phyloP scores from a whole-genome alignment of 2,797 vertebrate genomes.

The Lacerta agilis region DNA sequence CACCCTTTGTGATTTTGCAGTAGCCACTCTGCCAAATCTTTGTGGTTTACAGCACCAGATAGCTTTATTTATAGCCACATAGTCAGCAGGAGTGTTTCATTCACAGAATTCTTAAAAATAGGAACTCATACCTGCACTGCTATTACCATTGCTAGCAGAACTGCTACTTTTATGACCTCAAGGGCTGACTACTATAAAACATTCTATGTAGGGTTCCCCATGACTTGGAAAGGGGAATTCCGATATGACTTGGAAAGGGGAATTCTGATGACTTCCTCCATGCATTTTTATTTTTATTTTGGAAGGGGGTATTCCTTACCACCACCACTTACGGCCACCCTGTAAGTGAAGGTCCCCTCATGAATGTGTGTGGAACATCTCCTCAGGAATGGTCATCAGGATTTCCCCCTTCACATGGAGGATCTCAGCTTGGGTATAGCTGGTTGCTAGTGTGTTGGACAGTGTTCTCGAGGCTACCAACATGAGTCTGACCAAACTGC shows the following conservation, averaged over 20 bases:
- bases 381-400: too few relatives aligned
- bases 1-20: background rate
- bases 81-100: constrained; percentile 19
- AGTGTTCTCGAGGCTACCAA: too few relatives aligned
- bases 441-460: too few relatives aligned
- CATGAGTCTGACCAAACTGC: too few relatives aligned
- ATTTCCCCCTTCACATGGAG: too few relatives aligned
- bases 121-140: constrained; percentile 29
- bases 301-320: too few relatives aligned
- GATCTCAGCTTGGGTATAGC: too few relatives aligned
- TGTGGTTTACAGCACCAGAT: constrained; percentile 46
- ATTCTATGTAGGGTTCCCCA: background rate
- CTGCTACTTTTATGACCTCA: background rate
- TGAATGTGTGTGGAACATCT: too few relatives aligned
- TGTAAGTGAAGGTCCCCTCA: too few relatives aligned
- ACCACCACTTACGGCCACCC: too few relatives aligned
- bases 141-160: background rate
- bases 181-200: background rate
- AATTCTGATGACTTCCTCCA: background rate
- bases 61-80: constrained; percentile 60
- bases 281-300: background rate
- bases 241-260: background rate
- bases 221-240: background rate
- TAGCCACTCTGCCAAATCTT: constrained; percentile 34
- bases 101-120: constrained; percentile 32